A percentile compares a stretch with the other conserved stretches of the same genome.
Conservation (phyloP, 2,888 invertebrate species). For the Trichogramma evanescens region DNA sequence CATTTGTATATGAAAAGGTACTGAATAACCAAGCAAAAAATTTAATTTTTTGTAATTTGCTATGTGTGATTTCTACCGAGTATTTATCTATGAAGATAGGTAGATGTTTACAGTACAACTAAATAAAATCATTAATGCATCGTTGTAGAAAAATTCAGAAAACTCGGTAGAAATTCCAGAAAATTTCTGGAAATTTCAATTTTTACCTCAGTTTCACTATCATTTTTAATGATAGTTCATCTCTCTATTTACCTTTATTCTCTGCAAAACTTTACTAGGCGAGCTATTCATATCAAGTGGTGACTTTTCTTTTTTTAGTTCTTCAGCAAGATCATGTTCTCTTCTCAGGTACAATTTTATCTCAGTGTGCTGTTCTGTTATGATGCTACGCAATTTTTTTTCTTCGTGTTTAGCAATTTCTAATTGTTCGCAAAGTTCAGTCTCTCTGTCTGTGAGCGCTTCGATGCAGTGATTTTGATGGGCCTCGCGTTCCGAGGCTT, state of each 20-base stretch:
- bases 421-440: conserved; percentile 55
- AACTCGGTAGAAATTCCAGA: too few species aligned
- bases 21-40: neutral
- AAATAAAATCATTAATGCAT: neutral
- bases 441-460: conserved; percentile 56
- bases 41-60: neutral
- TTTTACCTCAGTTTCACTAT: too few species aligned
- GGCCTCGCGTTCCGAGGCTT: conserved; percentile 28
- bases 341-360: conserved; percentile 25
- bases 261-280: conserved; percentile 38
- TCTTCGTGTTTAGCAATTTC: conserved; percentile 38
- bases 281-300: conserved; percentile 41
- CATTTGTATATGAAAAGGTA: neutral
- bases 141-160: too few species aligned
- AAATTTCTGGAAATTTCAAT: too few species aligned
- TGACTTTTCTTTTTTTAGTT: conserved; percentile 29
- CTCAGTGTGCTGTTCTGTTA: conserved; percentile 32
- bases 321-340: conserved; percentile 30
- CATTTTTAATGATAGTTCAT: too few species aligned
- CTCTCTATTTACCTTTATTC: conserved; percentile 38
- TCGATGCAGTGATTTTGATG: conserved; percentile 50
- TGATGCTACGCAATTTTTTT: conserved; percentile 37
- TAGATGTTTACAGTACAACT: too few species aligned
- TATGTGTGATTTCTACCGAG: too few species aligned
- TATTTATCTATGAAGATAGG: too few species aligned